Evolutionary conservation across 2,888 invertebrate genomes (phyloP), one percentile per base, ranked within the genome.

Genomic region (Drosophila barbarae): DNA sequence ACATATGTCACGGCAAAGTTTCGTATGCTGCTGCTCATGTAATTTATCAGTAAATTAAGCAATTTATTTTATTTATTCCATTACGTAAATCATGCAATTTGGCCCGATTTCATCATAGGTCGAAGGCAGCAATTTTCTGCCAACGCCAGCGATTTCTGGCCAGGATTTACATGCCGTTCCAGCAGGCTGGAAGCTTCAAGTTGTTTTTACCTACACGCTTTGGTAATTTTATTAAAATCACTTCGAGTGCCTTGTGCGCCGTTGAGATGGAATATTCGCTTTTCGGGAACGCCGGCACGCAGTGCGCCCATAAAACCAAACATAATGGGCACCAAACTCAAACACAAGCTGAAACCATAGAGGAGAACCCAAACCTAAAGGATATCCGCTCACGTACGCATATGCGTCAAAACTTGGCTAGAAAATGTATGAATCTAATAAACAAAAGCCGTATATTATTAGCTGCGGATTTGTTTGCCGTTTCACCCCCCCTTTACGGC

Each of bases 41-140:
- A 87, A 87, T 86, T 87, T 86, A 85, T 87, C 85, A 87, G 86
- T 86, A 87, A 86, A 87, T 86, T 87, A 87, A 87, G 86, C 86
- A 87, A 86, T 86, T 86, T 87, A 86, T 87, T 86, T 87, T 84
- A 84, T 85, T 87, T 87, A 84, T 87, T 87, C 86, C 86, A 85
- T 86, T 86, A 85, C 78, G 83, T 85, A 85, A 86, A 87, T 86
- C 86, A 84, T 78, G 84, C 76, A 83, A 77, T 81, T 86, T 82
- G 86, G 79, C 79, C 82, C 75, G 84, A 81, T 81, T 81, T 74
- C 84, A 82, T 81, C 86, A 84, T 71, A 73, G 76, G 55, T 41
- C 82, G 56, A 63, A 69, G 75, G 56, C 84, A 80, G 77, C 59
- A 32, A 59, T 59, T 59, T 59, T 59, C 61, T 60, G 59, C 59